These are phyloP conservation scores for Mionectes macconnelli DNA, from an alignment of 2,113 vertebrate genomes.

Conservation along the genomic window DNA sequence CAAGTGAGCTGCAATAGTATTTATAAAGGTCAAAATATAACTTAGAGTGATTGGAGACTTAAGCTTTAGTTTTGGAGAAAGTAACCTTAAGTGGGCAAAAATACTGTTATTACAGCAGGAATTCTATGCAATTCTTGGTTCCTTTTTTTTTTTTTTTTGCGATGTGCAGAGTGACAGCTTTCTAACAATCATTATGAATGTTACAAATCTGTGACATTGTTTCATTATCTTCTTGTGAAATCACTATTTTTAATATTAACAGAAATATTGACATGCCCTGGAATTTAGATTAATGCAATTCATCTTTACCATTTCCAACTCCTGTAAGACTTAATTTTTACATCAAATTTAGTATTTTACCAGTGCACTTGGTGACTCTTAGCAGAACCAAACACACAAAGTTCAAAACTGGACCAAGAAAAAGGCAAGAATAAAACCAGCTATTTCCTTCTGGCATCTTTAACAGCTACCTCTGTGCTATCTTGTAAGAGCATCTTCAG, in stretches of 20 bases:
- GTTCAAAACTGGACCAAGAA: neutral
- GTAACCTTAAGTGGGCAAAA: neutral
- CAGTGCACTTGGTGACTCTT: neutral
- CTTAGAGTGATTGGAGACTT: neutral
- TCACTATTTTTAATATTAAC: neutral
- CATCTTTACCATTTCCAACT: neutral
- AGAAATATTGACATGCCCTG: neutral
- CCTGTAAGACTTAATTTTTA: neutral
- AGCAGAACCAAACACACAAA: neutral
- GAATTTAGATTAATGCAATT: neutral
- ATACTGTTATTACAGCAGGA: neutral
- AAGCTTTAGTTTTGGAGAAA: neutral
- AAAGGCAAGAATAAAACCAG: neutral
- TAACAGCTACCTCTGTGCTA: neutral
- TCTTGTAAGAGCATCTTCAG: neutral
- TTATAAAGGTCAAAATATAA: conserved; percentile 24
- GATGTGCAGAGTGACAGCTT: neutral
- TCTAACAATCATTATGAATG: neutral
- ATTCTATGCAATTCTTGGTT: neutral
- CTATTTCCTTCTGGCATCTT: neutral
- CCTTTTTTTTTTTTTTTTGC: neutral
- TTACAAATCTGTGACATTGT: neutral
- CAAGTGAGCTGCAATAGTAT: neutral
- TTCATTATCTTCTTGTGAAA: neutral
- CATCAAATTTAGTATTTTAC: neutral